Evolutionary conservation across 2,113 vertebrate genomes (phyloP).

Genomic region (Rhinolophus sinicus): DNA sequence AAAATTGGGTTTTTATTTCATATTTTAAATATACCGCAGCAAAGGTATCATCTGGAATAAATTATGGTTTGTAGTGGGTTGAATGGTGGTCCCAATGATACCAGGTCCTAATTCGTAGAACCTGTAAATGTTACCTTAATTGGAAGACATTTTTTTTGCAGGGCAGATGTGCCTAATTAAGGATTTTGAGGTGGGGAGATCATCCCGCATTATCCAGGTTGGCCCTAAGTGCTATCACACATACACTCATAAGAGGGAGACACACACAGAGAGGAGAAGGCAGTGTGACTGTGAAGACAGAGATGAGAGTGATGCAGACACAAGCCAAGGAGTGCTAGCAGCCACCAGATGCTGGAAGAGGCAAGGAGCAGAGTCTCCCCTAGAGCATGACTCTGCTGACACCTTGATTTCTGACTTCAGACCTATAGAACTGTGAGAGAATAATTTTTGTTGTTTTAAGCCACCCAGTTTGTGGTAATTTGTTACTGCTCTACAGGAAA

Average conservation of each 20-base stretch:
- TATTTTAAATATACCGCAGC: background rate
- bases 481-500: background rate
- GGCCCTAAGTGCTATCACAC: background rate
- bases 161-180: background rate
- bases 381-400: background rate
- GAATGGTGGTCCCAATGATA: background rate
- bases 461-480: background rate
- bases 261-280: background rate
- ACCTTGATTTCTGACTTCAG: background rate
- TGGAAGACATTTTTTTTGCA: background rate
- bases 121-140: background rate
- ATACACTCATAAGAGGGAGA: background rate
- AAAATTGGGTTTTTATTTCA: background rate
- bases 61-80: background rate
- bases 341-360: background rate
- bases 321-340: background rate
- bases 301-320: background rate
- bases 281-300: background rate
- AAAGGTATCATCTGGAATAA: constrained; percentile 59
- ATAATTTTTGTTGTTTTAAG: background rate
- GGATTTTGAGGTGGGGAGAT: background rate
- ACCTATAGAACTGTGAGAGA: background rate
- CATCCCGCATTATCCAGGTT: background rate
- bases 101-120: background rate
- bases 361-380: background rate